Conservation (phyloP, 2,797 vertebrate species). For the Capromys pilorides region DNA sequence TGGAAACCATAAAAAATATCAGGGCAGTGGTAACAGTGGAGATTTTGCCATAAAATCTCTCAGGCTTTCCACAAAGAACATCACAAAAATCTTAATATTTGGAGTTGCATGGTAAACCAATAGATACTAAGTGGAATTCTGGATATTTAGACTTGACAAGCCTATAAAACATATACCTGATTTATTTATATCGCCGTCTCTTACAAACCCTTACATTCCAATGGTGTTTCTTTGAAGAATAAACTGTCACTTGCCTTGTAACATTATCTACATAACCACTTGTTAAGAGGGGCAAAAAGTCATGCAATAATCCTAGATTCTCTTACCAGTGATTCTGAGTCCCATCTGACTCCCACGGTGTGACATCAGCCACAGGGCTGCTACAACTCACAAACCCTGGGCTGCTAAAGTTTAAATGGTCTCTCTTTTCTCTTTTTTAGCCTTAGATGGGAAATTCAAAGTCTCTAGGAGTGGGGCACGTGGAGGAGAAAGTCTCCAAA, state of each 20-base stretch:
- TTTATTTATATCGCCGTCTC: not conserved
- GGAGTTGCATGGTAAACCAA: not conserved
- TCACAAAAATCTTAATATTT: not conserved
- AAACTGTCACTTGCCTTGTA: not conserved
- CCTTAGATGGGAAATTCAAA: constrained; percentile 48
- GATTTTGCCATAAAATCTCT: not conserved
- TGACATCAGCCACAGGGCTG: constrained; percentile 36
- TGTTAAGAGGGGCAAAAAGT: not conserved
- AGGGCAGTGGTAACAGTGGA: not conserved
- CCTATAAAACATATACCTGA: not conserved
- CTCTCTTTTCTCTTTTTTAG: constrained; percentile 44
- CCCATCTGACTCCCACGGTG: not conserved
- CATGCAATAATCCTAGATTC: not conserved
- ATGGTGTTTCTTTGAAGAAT: not conserved
- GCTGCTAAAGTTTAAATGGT: constrained; percentile 43
- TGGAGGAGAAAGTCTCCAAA: not conserved
- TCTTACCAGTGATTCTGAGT: not conserved
- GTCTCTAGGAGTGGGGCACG: constrained; percentile 17
- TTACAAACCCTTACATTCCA: not conserved
- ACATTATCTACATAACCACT: not conserved
- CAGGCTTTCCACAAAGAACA: not conserved
- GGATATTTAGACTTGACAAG: not conserved
- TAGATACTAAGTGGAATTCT: not conserved
- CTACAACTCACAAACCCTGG: not conserved
- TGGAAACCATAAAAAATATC: not conserved